Evolutionary conservation across 2,113 vertebrate species (phyloP).

Genomic region (Perca schrenkii): DNA sequence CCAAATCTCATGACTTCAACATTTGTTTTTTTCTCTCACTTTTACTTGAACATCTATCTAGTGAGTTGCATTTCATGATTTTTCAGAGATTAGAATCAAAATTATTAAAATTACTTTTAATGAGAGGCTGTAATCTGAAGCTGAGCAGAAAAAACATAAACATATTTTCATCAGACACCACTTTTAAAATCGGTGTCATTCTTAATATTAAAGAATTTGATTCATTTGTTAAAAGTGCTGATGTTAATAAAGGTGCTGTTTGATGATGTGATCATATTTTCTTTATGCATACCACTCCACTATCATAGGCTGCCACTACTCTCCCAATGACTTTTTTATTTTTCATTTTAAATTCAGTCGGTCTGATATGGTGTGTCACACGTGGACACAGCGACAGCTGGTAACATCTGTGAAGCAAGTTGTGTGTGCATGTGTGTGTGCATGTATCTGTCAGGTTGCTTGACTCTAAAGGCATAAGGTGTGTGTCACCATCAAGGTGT

Average conservation of each 20-base stretch:
- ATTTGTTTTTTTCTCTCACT: slow-evolving; percentile 54
- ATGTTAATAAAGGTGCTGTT: not conserved
- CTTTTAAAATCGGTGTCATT: slow-evolving; percentile 18
- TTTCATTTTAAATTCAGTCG: slow-evolving; percentile 67
- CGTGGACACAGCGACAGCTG: slow-evolving; percentile 33
- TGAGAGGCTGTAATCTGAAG: not conserved
- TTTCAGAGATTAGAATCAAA: slow-evolving; percentile 20
- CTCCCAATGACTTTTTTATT: slow-evolving; percentile 24
- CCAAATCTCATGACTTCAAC: slow-evolving; percentile 84
- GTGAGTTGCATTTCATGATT: slow-evolving; percentile 32
- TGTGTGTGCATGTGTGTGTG: slow-evolving; percentile 18
- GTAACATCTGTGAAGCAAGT: slow-evolving; percentile 31
- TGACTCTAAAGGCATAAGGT: slow-evolving; percentile 89
- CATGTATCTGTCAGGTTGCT: slow-evolving; percentile 55
- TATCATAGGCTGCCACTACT: slow-evolving; percentile 73
- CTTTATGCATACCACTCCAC: not conserved
- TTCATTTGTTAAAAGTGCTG: slow-evolving; percentile 6
- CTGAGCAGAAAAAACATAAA: not conserved
- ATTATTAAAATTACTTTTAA: slow-evolving; percentile 42
- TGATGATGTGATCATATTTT: not conserved
- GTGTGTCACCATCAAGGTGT: slow-evolving; percentile 77
- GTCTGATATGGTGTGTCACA: slow-evolving; percentile 84
- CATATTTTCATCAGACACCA: not conserved
- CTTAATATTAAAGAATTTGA: slow-evolving; percentile 10
- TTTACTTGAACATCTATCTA: slow-evolving; percentile 41